phyloP scores from a whole-genome alignment of 2,888 invertebrate species.

The Epistrophella euchroma region DNA sequence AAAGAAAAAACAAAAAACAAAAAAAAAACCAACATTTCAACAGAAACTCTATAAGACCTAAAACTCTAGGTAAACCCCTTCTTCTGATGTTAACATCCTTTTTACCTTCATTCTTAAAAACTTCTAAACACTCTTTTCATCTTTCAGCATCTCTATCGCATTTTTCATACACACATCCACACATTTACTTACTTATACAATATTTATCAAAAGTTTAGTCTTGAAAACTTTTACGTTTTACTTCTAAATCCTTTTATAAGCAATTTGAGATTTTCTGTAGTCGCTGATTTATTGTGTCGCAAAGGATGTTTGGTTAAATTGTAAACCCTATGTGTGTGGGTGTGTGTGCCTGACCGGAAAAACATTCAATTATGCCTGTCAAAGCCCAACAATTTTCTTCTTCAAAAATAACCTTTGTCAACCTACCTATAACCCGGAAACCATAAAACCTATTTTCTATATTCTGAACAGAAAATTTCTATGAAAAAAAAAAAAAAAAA shows the following conservation, averaged over 20 bases:
- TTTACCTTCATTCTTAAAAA: not conserved
- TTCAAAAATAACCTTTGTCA: slow-evolving; percentile 56
- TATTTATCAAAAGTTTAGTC: slow-evolving; percentile 50
- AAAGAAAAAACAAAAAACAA: not conserved
- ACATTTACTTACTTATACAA: not conserved
- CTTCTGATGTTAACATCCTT: not conserved
- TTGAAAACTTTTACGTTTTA: slow-evolving; percentile 25
- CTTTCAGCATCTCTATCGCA: slow-evolving; percentile 7
- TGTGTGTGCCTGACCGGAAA: slow-evolving; percentile 10
- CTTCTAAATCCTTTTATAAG: slow-evolving; percentile 58
- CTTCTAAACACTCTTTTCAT: slow-evolving; percentile 19
- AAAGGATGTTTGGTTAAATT: slow-evolving; percentile 57
- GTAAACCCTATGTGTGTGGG: not conserved
- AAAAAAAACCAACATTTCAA: not conserved
- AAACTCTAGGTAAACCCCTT: not conserved
- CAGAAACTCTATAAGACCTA: not conserved
- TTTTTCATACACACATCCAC: not conserved
- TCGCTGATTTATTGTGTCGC: slow-evolving; percentile 63
- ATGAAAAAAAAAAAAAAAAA: not conserved
- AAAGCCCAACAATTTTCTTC: slow-evolving; percentile 28
- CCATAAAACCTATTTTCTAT: slow-evolving; percentile 61
- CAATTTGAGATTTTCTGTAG: slow-evolving; percentile 51
- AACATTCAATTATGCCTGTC: slow-evolving; percentile 68
- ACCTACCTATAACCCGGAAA: slow-evolving; percentile 68
- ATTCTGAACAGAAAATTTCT: slow-evolving; percentile 12